Percentiles rank a stretch among this genome's conserved stretches.
These are phyloP conservation scores for Drosophila acutilabella DNA, from an alignment of 2,888 invertebrate species.

Conservation along the genomic window DNA sequence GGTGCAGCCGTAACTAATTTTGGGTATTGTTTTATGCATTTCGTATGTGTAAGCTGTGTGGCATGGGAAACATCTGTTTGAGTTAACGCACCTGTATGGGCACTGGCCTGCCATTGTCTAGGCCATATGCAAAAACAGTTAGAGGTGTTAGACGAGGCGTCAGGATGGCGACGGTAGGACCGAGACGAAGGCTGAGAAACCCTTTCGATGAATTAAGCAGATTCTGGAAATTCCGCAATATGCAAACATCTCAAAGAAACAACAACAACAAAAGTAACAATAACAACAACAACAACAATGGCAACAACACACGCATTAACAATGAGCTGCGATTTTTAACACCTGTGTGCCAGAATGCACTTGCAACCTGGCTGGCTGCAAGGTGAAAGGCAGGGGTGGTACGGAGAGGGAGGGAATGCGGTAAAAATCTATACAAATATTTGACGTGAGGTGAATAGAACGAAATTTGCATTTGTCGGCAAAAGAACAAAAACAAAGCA, in stretches of 20 bases:
- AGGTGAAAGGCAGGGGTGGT: background rate
- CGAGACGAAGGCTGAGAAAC: conserved; percentile 37
- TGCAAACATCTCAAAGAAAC: conserved; percentile 43
- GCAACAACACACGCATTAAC: conserved; percentile 65
- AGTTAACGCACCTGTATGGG: conserved; percentile 41
- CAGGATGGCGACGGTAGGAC: conserved; percentile 4
- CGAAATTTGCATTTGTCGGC: conserved; percentile 76
- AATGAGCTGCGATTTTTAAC: conserved; percentile 73
- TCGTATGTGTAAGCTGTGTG: conserved; percentile 20
- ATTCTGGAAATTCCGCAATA: conserved; percentile 79
- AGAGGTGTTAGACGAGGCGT: conserved; percentile 45
- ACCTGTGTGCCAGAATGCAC: conserved; percentile 78
- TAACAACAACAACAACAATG: conserved; percentile 19
- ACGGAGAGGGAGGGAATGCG: conserved; percentile 21
- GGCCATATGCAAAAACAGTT: conserved; percentile 45
- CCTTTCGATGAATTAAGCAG: conserved; percentile 71
- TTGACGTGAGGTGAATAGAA: conserved; percentile 71
- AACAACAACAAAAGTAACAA: conserved; percentile 31
- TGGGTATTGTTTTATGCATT: background rate
- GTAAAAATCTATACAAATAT: conserved; percentile 77
- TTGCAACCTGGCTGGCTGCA: conserved; percentile 34
- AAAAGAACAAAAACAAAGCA: conserved; percentile 66
- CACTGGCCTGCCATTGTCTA: conserved; percentile 17
- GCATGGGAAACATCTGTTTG: conserved; percentile 28
- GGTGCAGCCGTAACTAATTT: conserved; percentile 37